phyloP scores from a whole-genome alignment of 2,113 vertebrate species.

The Ursus arctos region DNA sequence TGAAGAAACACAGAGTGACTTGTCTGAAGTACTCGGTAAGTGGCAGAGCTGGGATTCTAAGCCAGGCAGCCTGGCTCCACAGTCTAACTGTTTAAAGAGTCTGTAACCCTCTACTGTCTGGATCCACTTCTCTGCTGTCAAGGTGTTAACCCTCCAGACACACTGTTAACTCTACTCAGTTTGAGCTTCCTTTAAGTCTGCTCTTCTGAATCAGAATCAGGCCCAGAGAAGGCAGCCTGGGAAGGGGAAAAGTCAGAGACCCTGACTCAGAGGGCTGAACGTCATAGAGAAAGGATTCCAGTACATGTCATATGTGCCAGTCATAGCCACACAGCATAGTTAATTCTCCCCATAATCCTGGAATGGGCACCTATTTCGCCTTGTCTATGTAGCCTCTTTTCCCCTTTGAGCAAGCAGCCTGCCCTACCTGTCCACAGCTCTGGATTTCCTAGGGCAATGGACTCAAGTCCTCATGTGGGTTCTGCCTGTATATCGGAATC shows the following conservation, averaged over 20 bases:
- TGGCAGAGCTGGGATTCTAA: neutral
- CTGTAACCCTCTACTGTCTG: neutral
- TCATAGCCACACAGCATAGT: neutral
- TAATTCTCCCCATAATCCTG: neutral
- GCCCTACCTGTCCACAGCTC: neutral
- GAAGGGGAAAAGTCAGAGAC: neutral
- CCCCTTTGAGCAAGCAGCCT: neutral
- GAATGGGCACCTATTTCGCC: neutral
- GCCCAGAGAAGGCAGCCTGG: neutral
- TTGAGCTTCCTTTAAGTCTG: neutral
- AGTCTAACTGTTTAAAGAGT: neutral
- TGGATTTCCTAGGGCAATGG: neutral
- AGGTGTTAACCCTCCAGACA: neutral
- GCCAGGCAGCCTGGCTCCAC: neutral
- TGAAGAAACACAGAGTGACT: neutral
- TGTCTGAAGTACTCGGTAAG: neutral
- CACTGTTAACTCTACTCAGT: neutral
- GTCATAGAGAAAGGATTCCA: neutral
- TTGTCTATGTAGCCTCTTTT: neutral
- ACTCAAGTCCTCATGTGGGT: neutral
- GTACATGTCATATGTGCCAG: neutral
- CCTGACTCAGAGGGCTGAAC: neutral
- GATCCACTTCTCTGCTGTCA: neutral
- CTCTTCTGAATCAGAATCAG: neutral
- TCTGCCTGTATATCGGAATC: neutral